A percentile compares a stretch with the other conserved stretches of the same genome.
These are phyloP conservation scores for Malaclemys terrapin DNA, from an alignment of 2,113 vertebrate species.

Conservation along the genomic window DNA sequence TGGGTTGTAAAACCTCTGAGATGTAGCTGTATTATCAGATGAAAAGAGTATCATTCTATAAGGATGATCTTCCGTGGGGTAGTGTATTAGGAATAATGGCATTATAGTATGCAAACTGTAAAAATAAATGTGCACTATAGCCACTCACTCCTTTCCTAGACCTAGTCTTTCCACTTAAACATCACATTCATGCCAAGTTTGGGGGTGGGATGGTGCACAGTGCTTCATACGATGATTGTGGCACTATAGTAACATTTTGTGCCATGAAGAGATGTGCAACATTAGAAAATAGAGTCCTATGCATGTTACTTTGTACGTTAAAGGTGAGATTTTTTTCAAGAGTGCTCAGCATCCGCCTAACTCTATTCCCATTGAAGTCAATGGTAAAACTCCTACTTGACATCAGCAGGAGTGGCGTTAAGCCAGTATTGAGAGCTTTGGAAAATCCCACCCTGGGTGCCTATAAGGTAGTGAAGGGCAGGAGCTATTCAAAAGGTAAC, in stretches of 20 bases:
- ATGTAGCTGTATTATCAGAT: background rate
- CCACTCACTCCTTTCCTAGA: background rate
- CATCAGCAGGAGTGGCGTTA: no score
- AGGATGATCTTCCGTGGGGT: background rate
- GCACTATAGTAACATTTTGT: background rate
- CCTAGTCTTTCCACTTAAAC: background rate
- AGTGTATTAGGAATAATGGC: background rate
- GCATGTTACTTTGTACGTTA: no score
- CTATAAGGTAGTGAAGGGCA: no score
- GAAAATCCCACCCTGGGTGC: no score
- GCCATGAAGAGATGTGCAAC: background rate
- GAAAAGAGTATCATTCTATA: background rate
- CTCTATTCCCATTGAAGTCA: no score
- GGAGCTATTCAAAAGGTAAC: no score
- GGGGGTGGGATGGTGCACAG: background rate
- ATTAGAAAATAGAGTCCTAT: background rate
- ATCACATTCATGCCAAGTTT: accelerated
- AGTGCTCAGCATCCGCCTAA: no score
- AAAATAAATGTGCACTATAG: background rate
- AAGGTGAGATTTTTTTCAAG: no score
- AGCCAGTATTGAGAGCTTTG: no score
- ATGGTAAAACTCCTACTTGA: no score
- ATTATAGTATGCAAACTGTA: background rate
- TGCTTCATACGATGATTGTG: background rate
- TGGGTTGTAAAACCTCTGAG: background rate